Conservation (phyloP, 2,113 vertebrate genomes). For the Mus pahari region DNA sequence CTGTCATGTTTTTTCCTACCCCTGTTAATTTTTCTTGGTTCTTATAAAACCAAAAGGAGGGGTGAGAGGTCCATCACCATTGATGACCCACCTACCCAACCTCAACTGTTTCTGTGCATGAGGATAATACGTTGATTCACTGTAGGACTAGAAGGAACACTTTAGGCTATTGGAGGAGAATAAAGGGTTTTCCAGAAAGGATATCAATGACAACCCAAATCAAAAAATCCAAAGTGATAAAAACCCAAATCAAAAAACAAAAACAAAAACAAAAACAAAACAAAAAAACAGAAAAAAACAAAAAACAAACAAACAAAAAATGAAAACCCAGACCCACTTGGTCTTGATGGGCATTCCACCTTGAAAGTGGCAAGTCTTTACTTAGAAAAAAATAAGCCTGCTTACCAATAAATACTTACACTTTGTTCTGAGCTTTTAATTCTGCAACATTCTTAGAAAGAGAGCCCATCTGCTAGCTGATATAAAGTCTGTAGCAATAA, state of each 20-base stretch:
- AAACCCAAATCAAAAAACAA: too few relatives aligned
- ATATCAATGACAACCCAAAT: too few relatives aligned
- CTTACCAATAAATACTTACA: background rate
- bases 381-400: background rate
- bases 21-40: background rate
- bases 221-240: too few relatives aligned
- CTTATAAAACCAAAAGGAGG: background rate
- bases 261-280: too few relatives aligned
- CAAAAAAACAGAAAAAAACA: background rate
- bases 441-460: background rate
- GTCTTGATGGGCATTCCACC: background rate
- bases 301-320: background rate
- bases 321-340: background rate
- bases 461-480: background rate
- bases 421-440: background rate
- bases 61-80: background rate
- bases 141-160: background rate
- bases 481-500: background rate
- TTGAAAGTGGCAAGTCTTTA: background rate
- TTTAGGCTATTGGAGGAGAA: background rate
- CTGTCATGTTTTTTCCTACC: background rate
- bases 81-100: background rate
- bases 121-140: background rate
- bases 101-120: background rate
- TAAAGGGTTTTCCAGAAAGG: background rate